Base-by-base conservation (phyloP, 2,888 invertebrate genomes). In the Drosophila mayaguana region DNA sequence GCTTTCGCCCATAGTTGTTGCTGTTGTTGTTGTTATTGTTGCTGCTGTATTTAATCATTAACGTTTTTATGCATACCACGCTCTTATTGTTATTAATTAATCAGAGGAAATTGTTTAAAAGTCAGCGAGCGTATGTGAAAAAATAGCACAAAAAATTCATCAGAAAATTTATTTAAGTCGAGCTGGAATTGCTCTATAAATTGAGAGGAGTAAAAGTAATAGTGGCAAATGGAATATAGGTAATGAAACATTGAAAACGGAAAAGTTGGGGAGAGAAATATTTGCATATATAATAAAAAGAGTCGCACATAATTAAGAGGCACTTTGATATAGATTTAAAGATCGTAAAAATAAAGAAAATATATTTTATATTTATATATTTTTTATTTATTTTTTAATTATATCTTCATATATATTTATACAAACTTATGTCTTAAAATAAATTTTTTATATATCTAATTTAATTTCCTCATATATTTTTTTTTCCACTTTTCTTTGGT, bases 1-100 rank as follows among this genome's bases (percentile, higher is more conserved):
- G 74, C 54, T 60, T 62, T 57, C 61, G 60, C 28, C 20, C 43
- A 55, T 53, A 28, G 50, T 18, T 32, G 50, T 14, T 25, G 46
- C 2, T 28, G 46, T 5, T 25, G 46, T 5, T 25, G 46, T 34
- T 14, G 28, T 28, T 48, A 5, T 18, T 50, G 62, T 62, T 53
- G 69, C 70, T 53, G 62, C 80, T 78, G 84, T 78, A 68, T 84
- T 85, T 84, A 89, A 85, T 88, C 80, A 85, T 85, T 85, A 80
- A 89, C 64, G 67, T 50, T 53, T 70, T 46, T 53, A 64, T 68
- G 45, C 63, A 9, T 65, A 63, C 61, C 61, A 71, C 32, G 72
- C 54, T 83, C 86, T 86, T 87, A 89, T 87, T 84, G 85, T 88
- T 84, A 84, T 89, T 88, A 89, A 84, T 84, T 84, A 84, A 84